Base-by-base conservation (phyloP, 2,113 vertebrate species). In the Acrocephalus arundinaceus region DNA sequence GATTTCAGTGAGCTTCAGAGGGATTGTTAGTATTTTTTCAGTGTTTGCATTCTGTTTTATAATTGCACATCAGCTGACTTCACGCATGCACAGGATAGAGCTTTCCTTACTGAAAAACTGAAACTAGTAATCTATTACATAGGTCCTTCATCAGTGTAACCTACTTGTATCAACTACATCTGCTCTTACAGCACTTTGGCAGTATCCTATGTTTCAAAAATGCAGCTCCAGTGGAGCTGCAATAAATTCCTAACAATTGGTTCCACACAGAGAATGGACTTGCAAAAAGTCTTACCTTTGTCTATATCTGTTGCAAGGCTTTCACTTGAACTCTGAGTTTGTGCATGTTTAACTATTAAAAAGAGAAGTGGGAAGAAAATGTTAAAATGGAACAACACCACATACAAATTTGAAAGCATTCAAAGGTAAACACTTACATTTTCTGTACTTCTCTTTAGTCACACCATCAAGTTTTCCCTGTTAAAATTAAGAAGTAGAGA, bases 381-480 rank as follows among this genome's bases (percentile, higher is more conserved):
- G 39, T 82, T 95, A 19, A 90, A 46, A 88, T 25, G 8, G 45
- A 75, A 73, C 21, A 59, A 65, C 45, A 89, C 3, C 7, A 75
- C 43, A 77, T 16, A 55, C 4, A 75, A 52, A 67, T 67, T 10
- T 80, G 43, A 80, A 87, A 55, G 35, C 21, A 81, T 72, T 54
- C 37, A 87, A 82, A 83, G 41, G 30, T 31, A 35, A 71, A 55
- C 7, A 66, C 90, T 97, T 98, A 99, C 99, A 97, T 98, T 98
- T 99, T 71, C 91, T 97, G 73, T 65, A 94, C 31, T 98, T 98
- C 79, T 98, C 97, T 81, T 97, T 98, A 77, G 92, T 82, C 45
- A 97, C 89, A 28, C 93, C 96, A 45, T 98, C 93, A 39, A 99
- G 96, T 66, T 98, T 98, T 95, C 97, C 97, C 99, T 99, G 96